These are phyloP conservation scores for Rhipidura dahli DNA, from an alignment of 2,113 vertebrate species.

Conservation along the genomic window DNA sequence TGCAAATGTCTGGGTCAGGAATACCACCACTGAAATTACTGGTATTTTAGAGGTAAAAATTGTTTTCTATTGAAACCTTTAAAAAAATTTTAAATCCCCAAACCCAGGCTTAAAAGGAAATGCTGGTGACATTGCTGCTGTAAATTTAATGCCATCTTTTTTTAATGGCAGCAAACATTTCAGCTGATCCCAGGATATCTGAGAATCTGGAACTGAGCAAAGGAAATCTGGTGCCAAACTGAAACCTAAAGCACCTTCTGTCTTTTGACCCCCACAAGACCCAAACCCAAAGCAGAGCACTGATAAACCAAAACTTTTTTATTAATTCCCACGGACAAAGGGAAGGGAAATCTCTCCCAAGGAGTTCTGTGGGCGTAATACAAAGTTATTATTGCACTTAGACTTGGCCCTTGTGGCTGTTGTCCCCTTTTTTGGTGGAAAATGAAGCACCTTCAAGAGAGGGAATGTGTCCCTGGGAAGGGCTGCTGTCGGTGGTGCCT, in stretches of 20 bases:
- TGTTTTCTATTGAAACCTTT: background rate
- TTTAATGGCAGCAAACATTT: background rate
- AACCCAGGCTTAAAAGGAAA: background rate
- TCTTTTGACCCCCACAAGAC: too few relatives aligned
- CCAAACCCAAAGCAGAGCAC: background rate
- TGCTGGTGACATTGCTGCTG: too few relatives aligned
- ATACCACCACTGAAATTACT: background rate
- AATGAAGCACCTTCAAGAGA: rapidly evolving
- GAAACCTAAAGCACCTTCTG: background rate
- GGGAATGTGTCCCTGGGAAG: too few relatives aligned
- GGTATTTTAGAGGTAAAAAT: background rate
- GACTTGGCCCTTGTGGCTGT: background rate
- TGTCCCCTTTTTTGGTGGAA: too few relatives aligned
- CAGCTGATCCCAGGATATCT: too few relatives aligned
- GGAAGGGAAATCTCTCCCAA: background rate
- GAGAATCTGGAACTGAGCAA: background rate
- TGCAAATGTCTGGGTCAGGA: background rate
- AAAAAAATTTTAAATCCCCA: too few relatives aligned
- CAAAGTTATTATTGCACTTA: background rate
- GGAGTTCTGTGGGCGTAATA: background rate
- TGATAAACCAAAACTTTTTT: rapidly evolving
- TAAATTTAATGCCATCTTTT: too few relatives aligned
- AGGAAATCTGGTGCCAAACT: background rate
- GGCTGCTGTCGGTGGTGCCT: background rate
- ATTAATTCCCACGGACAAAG: background rate